Conservation (phyloP, 2,113 vertebrate species). For the Trachemys scripta region DNA sequence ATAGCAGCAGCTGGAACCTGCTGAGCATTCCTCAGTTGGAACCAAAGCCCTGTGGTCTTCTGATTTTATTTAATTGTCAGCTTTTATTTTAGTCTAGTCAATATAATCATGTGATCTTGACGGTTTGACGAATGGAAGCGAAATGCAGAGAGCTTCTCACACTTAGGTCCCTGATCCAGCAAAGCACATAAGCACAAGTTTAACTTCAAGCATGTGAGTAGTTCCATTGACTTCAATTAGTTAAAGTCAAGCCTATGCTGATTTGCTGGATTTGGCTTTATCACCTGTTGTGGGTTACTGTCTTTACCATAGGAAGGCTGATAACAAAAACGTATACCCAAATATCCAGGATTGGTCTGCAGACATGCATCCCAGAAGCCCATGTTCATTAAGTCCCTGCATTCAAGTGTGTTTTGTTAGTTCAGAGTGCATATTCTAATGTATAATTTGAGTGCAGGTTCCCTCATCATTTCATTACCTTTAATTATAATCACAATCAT, state of each 20-base stretch:
- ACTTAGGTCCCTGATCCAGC: background rate
- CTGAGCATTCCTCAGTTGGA: background rate
- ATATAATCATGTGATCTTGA: background rate
- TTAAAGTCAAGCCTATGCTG: fast-evolving
- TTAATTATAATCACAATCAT: constrained; percentile 54
- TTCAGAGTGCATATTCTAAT: constrained; percentile 17
- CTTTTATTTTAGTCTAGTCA: background rate
- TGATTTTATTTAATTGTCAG: background rate
- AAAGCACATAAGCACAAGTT: background rate
- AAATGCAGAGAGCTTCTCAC: background rate
- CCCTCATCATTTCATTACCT: constrained; percentile 57
- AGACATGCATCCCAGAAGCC: background rate
- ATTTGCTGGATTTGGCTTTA: background rate
- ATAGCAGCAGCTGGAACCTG: background rate
- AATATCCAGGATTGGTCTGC: background rate
- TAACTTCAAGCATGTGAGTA: background rate
- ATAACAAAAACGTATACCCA: background rate
- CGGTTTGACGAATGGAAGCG: background rate
- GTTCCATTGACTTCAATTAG: background rate
- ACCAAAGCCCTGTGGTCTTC: background rate
- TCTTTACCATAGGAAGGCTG: background rate
- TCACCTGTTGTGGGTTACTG: background rate
- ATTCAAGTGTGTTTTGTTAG: background rate
- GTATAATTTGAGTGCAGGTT: background rate
- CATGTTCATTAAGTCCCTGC: background rate